These are phyloP conservation scores for Argya squamiceps DNA, from an alignment of 2,797 vertebrate genomes.

Conservation along the genomic window DNA sequence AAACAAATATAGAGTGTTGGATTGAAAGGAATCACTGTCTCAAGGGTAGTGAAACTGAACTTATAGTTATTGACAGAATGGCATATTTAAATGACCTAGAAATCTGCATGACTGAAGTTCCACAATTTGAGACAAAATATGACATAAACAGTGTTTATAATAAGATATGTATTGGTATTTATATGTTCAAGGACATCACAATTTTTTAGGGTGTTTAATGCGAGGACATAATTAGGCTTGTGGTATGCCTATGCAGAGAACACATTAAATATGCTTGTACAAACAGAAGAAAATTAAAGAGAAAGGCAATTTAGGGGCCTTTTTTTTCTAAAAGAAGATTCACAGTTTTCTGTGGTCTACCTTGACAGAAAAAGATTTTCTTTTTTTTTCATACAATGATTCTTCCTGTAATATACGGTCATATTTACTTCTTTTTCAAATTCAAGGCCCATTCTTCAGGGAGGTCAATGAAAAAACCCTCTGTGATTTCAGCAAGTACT, in stretches of 20 bases:
- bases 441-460: background rate
- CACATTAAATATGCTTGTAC: background rate
- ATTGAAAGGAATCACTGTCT: background rate
- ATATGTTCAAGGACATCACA: background rate
- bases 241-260: background rate
- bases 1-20: background rate
- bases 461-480: background rate
- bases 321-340: background rate
- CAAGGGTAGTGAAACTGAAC: background rate
- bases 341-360: background rate
- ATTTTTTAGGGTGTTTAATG: background rate
- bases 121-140: background rate
- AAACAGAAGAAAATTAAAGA: background rate
- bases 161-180: background rate
- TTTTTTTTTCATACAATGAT: background rate
- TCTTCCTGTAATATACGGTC: background rate
- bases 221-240: background rate
- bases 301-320: background rate
- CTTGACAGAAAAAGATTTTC: background rate
- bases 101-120: background rate
- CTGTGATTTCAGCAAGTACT: background rate
- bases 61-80: background rate
- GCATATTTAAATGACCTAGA: background rate
- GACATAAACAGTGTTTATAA: background rate
- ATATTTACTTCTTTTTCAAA: background rate